Evolutionary conservation across 2,888 invertebrate species (phyloP).

Genomic region (Oscheius sp.): DNA sequence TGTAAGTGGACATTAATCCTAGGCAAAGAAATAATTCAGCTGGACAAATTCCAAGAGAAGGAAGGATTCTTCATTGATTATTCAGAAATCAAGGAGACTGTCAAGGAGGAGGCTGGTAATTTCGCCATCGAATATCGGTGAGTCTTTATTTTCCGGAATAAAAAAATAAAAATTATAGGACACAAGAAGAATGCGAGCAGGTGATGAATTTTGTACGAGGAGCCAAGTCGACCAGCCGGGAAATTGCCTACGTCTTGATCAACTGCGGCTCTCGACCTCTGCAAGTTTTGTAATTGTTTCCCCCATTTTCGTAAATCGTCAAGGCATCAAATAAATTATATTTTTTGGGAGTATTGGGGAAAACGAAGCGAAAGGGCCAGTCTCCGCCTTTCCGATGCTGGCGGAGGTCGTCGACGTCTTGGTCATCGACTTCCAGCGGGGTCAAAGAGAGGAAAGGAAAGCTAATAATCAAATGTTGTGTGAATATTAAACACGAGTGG

Average conservation of each 20-base stretch:
- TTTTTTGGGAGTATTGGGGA: too few species aligned
- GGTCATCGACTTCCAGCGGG: too few species aligned
- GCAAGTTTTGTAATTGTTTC: neutral
- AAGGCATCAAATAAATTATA: neutral
- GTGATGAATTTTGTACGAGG: slow-evolving; percentile 28
- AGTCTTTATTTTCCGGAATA: neutral
- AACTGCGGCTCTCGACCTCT: slow-evolving; percentile 15
- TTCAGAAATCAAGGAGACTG: slow-evolving; percentile 14
- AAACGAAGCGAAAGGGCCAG: neutral
- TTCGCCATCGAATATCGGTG: slow-evolving; percentile 27
- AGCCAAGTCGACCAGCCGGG: slow-evolving; percentile 14
- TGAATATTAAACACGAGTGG: neutral
- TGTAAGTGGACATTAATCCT: neutral
- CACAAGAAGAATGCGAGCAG: slow-evolving; percentile 15
- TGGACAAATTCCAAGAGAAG: slow-evolving; percentile 17
- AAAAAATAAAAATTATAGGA: neutral
- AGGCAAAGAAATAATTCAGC: neutral
- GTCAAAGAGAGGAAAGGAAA: too few species aligned
- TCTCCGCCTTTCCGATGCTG: too few species aligned
- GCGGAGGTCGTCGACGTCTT: too few species aligned
- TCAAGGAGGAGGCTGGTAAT: slow-evolving; percentile 12
- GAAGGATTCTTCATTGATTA: slow-evolving; percentile 24
- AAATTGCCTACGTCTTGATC: slow-evolving; percentile 16
- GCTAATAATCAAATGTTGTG: too few species aligned
- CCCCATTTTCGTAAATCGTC: neutral